Percentiles rank a stretch among this genome's conserved stretches.
phyloP scores from a whole-genome alignment of 2,797 vertebrate species.

The Alouatta caraya region DNA sequence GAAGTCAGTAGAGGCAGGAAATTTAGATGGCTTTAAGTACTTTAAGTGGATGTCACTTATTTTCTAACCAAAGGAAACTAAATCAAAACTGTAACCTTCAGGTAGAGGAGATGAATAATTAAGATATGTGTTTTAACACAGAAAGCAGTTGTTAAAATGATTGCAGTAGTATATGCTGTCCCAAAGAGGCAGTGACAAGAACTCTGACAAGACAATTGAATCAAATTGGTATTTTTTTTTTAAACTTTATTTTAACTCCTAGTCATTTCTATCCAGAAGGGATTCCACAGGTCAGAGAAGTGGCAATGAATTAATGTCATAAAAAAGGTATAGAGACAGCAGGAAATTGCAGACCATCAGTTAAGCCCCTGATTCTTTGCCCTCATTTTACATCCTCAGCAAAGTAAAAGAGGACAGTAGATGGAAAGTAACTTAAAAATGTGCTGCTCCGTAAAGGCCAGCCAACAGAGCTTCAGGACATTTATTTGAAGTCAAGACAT shows the following conservation, averaged over 20 bases:
- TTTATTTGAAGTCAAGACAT: conserved; percentile 77
- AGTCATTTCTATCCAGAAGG: conserved; percentile 67
- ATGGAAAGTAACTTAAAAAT: conserved; percentile 69
- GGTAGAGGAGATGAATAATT: conserved; percentile 40
- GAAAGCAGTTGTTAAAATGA: conserved; percentile 29
- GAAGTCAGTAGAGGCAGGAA: neutral
- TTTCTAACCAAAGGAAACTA: conserved; percentile 41
- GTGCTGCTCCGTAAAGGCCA: conserved; percentile 62
- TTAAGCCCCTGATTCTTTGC: conserved; percentile 71
- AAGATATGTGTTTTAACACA: conserved; percentile 49
- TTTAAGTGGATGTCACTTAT: conserved; percentile 14
- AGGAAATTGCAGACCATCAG: conserved; percentile 76
- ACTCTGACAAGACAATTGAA: conserved; percentile 56
- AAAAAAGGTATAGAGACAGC: conserved; percentile 70
- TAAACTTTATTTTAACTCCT: conserved; percentile 65
- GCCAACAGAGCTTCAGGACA: conserved; percentile 68
- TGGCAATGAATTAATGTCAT: conserved; percentile 74
- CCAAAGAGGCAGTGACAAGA: conserved; percentile 50
- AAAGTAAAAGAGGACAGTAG: conserved; percentile 62
- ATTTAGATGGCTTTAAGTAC: neutral
- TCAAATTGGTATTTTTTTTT: conserved; percentile 59
- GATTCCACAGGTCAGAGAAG: conserved; percentile 68
- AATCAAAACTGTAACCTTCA: conserved; percentile 51
- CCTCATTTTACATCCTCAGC: conserved; percentile 78
- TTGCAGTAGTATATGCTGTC: neutral